Conservation (phyloP, 2,888 invertebrate genomes). For the Belgica antarctica region DNA sequence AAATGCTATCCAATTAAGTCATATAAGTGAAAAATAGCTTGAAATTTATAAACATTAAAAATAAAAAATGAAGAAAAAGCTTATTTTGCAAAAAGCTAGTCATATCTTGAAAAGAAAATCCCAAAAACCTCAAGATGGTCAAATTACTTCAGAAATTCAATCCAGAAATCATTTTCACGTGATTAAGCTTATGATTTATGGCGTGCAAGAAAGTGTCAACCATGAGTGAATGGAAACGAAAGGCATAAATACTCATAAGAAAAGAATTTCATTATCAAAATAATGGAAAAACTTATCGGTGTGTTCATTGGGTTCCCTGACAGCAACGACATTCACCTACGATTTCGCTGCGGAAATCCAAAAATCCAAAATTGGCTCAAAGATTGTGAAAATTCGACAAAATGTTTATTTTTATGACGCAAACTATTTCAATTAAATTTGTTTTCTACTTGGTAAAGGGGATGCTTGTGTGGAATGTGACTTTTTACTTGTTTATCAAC, state of each 20-base stretch:
- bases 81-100: slow-evolving; percentile 22
- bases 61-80: slow-evolving; percentile 1
- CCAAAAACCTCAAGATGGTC: background rate
- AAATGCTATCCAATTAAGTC: slow-evolving; percentile 3
- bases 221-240: slow-evolving; percentile 1
- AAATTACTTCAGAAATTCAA: background rate
- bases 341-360: background rate
- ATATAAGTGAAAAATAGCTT: slow-evolving; percentile 16
- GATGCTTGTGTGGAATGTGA: too few relatives aligned
- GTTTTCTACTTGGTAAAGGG: too few relatives aligned
- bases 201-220: too few relatives aligned
- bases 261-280: background rate
- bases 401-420: too few relatives aligned
- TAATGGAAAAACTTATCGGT: background rate
- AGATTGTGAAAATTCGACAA: background rate
- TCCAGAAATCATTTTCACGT: too few relatives aligned
- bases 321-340: background rate
- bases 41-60: background rate
- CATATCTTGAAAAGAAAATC: slow-evolving; percentile 19
- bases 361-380: slow-evolving; percentile 2
- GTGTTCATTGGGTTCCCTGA: slow-evolving; percentile 11
- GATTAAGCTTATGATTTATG: too few relatives aligned
- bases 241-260: slow-evolving; percentile 11
- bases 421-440: too few relatives aligned
- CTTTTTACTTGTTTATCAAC: too few relatives aligned